A percentile compares a stretch with the other conserved stretches of the same genome.
phyloP scores from a whole-genome alignment of 2,888 invertebrate genomes.

The Athetis lepigone region DNA sequence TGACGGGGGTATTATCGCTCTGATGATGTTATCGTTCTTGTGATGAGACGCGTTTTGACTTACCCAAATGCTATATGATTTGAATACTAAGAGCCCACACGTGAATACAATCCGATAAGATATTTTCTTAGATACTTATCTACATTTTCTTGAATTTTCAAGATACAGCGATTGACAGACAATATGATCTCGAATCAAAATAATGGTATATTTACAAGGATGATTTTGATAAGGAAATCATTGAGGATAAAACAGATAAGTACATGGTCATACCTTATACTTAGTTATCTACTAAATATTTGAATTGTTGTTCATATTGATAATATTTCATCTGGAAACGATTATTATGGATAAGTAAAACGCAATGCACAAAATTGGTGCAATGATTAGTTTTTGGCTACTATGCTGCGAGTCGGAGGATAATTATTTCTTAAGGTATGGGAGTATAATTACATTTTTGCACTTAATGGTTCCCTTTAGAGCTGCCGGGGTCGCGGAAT shows the following conservation, averaged over 20 bases:
- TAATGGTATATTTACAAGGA: not conserved
- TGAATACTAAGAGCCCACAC: not conserved
- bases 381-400: too few species aligned
- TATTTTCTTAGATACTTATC: constrained; percentile 16
- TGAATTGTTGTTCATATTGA: not conserved
- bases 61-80: too few species aligned
- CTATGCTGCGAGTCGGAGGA: too few species aligned
- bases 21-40: too few species aligned
- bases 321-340: not conserved
- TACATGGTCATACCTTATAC: not conserved
- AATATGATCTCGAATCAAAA: constrained; percentile 19
- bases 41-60: too few species aligned
- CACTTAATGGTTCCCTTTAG: too few species aligned
- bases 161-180: constrained; percentile 3
- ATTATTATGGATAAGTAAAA: not conserved
- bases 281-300: too few species aligned
- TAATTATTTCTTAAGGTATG: too few species aligned
- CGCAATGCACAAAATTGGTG: not conserved
- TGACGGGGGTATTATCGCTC: too few species aligned
- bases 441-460: too few species aligned
- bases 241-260: constrained; percentile 1
- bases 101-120: constrained; percentile 6
- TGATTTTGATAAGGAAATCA: constrained; percentile 1
- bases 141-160: too few species aligned
- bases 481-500: too few species aligned